Evolutionary conservation across 1,140 invertebrate species (phyloP).

Genomic region (Subanguina moxae): DNA sequence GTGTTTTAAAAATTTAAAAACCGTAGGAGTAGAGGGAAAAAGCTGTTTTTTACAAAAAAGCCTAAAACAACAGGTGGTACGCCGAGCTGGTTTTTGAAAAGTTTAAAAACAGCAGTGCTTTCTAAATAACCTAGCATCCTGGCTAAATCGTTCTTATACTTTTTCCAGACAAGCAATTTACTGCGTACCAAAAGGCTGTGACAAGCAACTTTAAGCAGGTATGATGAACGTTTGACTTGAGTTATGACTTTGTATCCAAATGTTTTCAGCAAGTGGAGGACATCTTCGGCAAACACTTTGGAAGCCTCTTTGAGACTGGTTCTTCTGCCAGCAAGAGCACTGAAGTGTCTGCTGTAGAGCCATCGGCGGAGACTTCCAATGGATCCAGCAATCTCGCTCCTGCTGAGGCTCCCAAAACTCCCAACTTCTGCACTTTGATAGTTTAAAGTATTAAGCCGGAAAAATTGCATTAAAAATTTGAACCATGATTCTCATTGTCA

Average conservation of each 20-base stretch:
- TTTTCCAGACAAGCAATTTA: slow-evolving; percentile 31
- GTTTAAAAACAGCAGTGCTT: too few relatives aligned
- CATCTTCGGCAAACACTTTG: slow-evolving; percentile 40
- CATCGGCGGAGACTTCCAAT: neutral
- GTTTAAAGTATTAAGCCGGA: slow-evolving; percentile 22
- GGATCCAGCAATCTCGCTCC: slow-evolving; percentile 12
- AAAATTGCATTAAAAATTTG: too few relatives aligned
- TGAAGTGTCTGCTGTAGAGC: slow-evolving; percentile 8
- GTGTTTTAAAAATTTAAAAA: too few relatives aligned
- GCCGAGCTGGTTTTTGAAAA: too few relatives aligned
- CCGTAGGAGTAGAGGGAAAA: too few relatives aligned
- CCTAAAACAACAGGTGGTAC: too few relatives aligned
- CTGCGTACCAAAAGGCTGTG: slow-evolving; percentile 40
- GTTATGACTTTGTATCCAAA: neutral
- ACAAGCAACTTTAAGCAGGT: slow-evolving; percentile 28
- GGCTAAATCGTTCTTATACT: too few relatives aligned
- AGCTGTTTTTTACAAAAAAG: too few relatives aligned
- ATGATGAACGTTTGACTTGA: neutral
- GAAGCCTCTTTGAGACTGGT: slow-evolving; percentile 28
- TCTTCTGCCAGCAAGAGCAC: slow-evolving; percentile 16
- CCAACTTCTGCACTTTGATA: slow-evolving; percentile 44
- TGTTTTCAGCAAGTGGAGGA: slow-evolving; percentile 35
- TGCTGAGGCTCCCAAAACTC: slow-evolving; percentile 39
- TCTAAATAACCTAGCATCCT: neutral
- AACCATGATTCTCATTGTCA: slow-evolving; percentile 2